phyloP scores from a whole-genome alignment of 2,888 invertebrate genomes.

The Atherix ibis region DNA sequence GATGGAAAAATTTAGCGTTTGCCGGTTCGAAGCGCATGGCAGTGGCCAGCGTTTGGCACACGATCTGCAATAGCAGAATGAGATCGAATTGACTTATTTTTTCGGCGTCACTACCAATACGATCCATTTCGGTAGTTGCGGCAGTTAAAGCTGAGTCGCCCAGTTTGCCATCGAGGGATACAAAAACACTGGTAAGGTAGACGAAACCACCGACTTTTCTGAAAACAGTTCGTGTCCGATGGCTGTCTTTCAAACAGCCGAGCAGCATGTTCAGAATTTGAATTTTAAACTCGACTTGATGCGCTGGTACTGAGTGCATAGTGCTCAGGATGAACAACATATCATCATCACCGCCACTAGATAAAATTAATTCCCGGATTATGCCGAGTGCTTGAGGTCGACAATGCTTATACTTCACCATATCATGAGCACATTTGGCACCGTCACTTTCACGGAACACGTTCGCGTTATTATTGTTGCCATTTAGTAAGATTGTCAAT shows the following conservation, averaged over 20 bases:
- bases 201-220: slow-evolving; percentile 97
- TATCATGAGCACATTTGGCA: slow-evolving; percentile 77
- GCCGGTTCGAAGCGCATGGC: slow-evolving; percentile 99
- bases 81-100: slow-evolving; percentile 41
- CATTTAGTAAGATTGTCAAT: slow-evolving; percentile 63
- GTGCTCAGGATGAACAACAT: slow-evolving; percentile 84
- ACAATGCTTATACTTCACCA: slow-evolving; percentile 70
- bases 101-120: slow-evolving; percentile 18
- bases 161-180: slow-evolving; percentile 76
- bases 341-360: slow-evolving; percentile 89
- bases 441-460: slow-evolving; percentile 90
- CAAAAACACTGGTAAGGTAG: slow-evolving; percentile 88
- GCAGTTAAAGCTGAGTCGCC: slow-evolving; percentile 32
- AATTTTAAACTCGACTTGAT: slow-evolving; percentile 68
- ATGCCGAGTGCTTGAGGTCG: slow-evolving; percentile 72
- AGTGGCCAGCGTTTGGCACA: slow-evolving; percentile 87
- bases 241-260: slow-evolving; percentile 84
- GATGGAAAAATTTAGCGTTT: slow-evolving; percentile 94
- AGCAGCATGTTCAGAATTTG: slow-evolving; percentile 80
- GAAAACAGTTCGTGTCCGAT: slow-evolving; percentile 90
- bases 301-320: slow-evolving; percentile 76
- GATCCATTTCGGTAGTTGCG: no score
- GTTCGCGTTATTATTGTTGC: slow-evolving; percentile 76
- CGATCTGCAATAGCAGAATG: slow-evolving; percentile 64
- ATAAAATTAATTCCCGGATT: slow-evolving; percentile 73